Base-by-base conservation (phyloP, 1,140 invertebrate species). In the Drosophila albomicans region DNA sequence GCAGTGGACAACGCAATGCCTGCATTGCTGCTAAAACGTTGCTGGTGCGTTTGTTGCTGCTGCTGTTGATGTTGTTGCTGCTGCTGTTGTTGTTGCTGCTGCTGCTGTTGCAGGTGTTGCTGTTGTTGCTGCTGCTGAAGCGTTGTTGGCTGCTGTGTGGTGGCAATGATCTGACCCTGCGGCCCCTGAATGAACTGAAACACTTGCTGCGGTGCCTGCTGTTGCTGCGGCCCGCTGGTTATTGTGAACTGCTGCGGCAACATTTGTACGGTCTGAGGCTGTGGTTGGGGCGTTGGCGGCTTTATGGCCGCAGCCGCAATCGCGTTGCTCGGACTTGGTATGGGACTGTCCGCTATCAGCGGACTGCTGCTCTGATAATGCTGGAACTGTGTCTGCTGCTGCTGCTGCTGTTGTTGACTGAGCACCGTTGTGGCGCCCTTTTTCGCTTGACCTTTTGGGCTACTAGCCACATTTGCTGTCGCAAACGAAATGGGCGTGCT, bases 351-450 rank as follows among this genome's bases (percentile, higher is more conserved):
- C 57, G 91, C 88, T 78, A 92, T 89, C 74, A 92, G 74, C 20
- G 92, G 92, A 90, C 92, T 92, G 59, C 84, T 91, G 81, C 81
- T 91, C 46, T 92, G 91, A 73, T 92, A 91, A 59, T 91, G 87
- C 59, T 91, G 89, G 43, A 86, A 88, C 71, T 92, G 90, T 43
- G 76, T 62, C 20, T 82, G 82, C 41, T 84, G 77, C 70, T 92
- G 74, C 61, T 87, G 78, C 48, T 86, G 78, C 30, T 75, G 75
- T 16, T 78, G 87, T 35, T 84, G 81, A 58, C 66, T 79, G 41
- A 81, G 68, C 54, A 73, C 16, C 32, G 80, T 78, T 46, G 71
- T 72, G 68, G 67, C 61, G 49, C 62, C 80, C 86, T 92, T 92
- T 91, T 92, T 92, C 87, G 91, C 59, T 91, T 90, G 79, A 77